Conservation (phyloP, 2,797 vertebrate genomes). For the Anableps anableps region DNA sequence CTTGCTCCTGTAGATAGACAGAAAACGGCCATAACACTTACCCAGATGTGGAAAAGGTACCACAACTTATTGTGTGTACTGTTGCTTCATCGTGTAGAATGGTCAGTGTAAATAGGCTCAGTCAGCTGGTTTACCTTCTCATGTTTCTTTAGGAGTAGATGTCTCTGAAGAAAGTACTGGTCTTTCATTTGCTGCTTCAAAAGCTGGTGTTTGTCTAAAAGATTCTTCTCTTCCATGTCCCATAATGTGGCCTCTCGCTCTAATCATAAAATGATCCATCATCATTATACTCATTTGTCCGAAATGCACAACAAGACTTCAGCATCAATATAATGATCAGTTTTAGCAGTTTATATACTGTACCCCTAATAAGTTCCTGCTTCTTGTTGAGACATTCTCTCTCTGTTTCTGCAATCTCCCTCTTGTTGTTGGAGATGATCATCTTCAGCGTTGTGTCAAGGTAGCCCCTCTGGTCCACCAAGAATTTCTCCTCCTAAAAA, state of each 20-base stretch:
- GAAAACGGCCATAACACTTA: background rate
- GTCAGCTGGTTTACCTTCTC: conserved; percentile 85
- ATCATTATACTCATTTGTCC: background rate
- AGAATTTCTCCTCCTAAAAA: conserved; percentile 87
- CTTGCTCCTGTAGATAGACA: conserved; percentile 84
- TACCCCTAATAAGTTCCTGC: conserved; percentile 92
- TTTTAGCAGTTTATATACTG: background rate
- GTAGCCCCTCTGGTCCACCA: conserved; percentile 83
- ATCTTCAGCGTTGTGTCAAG: conserved; percentile 86
- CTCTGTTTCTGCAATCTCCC: conserved; percentile 90
- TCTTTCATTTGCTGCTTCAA: conserved; percentile 97
- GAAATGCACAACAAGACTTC: background rate
- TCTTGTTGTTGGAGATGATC: conserved; percentile 88
- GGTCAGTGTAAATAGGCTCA: background rate
- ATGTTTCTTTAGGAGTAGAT: conserved; percentile 93
- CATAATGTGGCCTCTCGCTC: conserved; percentile 89
- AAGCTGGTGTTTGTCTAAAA: conserved; percentile 92
- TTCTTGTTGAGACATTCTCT: conserved; percentile 89
- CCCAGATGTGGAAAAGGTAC: background rate
- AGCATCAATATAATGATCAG: background rate
- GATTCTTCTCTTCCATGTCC: conserved; percentile 93
- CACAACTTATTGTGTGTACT: background rate
- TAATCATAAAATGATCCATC: conserved; percentile 52
- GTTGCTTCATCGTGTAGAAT: no score
- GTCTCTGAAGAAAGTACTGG: conserved; percentile 96